phyloP scores from a whole-genome alignment of 2,888 invertebrate genomes.

The Molanna angustata region DNA sequence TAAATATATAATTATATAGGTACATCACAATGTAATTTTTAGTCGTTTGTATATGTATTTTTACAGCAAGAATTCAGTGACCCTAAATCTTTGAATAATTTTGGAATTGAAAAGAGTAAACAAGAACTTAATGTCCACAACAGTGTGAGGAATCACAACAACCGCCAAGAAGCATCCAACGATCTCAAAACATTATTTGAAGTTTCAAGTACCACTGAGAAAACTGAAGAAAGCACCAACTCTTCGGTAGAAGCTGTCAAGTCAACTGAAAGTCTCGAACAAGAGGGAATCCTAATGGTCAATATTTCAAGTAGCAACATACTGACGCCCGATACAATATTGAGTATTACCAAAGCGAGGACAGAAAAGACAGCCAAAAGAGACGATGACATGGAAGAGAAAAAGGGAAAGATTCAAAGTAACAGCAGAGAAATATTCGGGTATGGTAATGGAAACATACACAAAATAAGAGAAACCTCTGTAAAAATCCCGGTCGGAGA shows the following conservation, averaged over 20 bases:
- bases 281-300: conserved; percentile 52
- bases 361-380: conserved; percentile 17
- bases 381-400: conserved; percentile 42
- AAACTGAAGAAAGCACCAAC: not conserved
- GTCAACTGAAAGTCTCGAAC: conserved; percentile 46
- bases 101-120: conserved; percentile 19
- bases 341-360: conserved; percentile 44
- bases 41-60: not conserved
- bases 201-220: not conserved
- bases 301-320: conserved; percentile 51
- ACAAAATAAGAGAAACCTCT: conserved; percentile 37
- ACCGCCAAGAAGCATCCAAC: conserved; percentile 4
- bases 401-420: conserved; percentile 55
- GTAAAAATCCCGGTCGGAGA: conserved; percentile 8
- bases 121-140: conserved; percentile 22
- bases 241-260: conserved; percentile 10
- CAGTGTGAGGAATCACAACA: conserved; percentile 7
- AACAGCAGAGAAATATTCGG: conserved; percentile 56
- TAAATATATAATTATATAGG: no score
- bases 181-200: conserved; percentile 5
- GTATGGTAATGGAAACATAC: conserved; percentile 46
- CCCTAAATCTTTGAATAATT: conserved; percentile 5
- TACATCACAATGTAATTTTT: no score
- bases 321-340: conserved; percentile 49
- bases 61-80: conserved; percentile 12